Evolutionary conservation across 2,888 invertebrate genomes (phyloP).

Genomic region (Chloroclysta siterata): DNA sequence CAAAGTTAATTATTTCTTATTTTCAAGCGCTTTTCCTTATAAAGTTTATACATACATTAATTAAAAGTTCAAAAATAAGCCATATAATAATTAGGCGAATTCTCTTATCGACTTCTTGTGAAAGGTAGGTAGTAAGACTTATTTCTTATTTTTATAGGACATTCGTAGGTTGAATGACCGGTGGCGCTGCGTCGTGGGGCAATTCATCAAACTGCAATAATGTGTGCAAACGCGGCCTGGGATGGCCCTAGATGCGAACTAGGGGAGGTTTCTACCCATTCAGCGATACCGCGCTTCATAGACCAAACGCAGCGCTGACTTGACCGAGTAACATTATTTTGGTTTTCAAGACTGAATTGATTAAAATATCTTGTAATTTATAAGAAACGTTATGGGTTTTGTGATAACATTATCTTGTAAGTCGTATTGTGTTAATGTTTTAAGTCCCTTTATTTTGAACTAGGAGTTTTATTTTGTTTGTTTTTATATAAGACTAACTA

Average conservation of each 20-base stretch:
- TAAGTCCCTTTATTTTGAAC: not conserved
- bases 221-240: conserved; percentile 69
- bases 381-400: not conserved
- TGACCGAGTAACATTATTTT: conserved; percentile 16
- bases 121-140: conserved; percentile 17
- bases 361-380: not conserved
- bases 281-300: conserved; percentile 64
- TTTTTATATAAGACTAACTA: no score
- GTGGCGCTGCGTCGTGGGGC: conserved; percentile 56
- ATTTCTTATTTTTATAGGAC: conserved; percentile 32
- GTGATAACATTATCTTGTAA: no score
- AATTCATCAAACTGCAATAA: conserved; percentile 78
- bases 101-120: not conserved
- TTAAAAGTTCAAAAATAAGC: not conserved
- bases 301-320: conserved; percentile 43
- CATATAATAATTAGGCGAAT: not conserved
- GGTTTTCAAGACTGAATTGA: not conserved
- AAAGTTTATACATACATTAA: not conserved
- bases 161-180: conserved; percentile 70
- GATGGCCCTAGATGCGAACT: conserved; percentile 66
- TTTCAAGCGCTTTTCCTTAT: not conserved
- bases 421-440: no score
- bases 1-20: not conserved
- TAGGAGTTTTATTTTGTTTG: no score
- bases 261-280: conserved; percentile 55